Conservation (phyloP, 2,888 invertebrate genomes). For the Cheilosia impressa region DNA sequence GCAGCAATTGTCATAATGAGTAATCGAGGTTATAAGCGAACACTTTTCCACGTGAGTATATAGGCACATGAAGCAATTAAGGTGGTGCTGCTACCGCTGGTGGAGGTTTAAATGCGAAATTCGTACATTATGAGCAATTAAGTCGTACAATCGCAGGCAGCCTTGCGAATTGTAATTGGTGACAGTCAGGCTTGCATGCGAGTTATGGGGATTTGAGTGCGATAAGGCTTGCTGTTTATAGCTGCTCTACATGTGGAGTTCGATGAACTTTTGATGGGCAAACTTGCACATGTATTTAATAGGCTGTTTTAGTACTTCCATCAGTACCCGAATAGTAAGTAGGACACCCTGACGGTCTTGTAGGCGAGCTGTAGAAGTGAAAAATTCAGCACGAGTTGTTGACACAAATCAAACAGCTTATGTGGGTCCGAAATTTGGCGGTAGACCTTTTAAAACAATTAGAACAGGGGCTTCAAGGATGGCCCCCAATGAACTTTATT, state of each 20-base stretch:
- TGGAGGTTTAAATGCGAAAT: conserved; percentile 30
- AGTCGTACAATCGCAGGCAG: conserved; percentile 15
- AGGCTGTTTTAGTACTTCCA: no score
- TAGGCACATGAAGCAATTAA: conserved; percentile 61
- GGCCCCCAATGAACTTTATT: no score
- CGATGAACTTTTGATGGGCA: neutral
- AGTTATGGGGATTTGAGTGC: neutral
- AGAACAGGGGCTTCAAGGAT: no score
- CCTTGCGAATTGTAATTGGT: conserved; percentile 14
- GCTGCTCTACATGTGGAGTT: neutral
- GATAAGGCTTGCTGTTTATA: neutral
- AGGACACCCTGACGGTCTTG: no score
- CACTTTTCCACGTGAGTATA: conserved; percentile 36
- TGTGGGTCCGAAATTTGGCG: no score
- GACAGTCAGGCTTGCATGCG: neutral
- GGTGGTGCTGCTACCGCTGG: neutral
- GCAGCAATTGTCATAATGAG: conserved; percentile 69
- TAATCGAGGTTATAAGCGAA: conserved; percentile 64
- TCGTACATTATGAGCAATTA: conserved; percentile 61
- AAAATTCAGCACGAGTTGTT: no score
- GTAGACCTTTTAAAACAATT: no score
- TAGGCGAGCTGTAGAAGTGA: no score
- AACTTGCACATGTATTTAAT: neutral
- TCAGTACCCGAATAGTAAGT: no score
- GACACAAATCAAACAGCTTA: no score